Evolutionary conservation across 2,888 invertebrate genomes (phyloP).

Genomic region (Drosophila pseudotakahashii): DNA sequence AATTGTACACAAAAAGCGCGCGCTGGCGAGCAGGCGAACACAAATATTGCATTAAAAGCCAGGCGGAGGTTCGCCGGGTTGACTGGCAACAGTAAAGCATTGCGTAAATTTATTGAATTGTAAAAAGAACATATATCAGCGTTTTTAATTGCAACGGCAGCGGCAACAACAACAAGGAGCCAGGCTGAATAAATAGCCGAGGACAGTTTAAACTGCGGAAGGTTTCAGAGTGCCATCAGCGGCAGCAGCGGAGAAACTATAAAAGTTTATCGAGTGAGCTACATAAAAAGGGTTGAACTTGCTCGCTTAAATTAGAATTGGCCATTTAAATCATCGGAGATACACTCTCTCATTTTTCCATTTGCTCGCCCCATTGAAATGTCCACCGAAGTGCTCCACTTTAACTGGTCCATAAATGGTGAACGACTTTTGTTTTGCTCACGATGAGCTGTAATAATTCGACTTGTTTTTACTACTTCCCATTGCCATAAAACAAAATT

Average conservation of each 20-base stretch:
- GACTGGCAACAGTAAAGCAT: conserved; percentile 60
- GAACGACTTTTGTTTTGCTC: conserved; percentile 36
- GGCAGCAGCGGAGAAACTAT: conserved; percentile 15
- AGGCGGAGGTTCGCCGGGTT: conserved; percentile 14
- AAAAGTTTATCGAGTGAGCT: conserved; percentile 60
- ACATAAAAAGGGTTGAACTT: conserved; percentile 46
- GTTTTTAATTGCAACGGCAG: conserved; percentile 75
- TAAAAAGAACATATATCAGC: conserved; percentile 80
- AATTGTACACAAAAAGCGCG: conserved; percentile 25
- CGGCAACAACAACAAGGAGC: conserved; percentile 34
- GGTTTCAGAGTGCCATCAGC: conserved; percentile 8
- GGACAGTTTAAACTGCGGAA: conserved; percentile 55
- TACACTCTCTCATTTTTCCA: neutral
- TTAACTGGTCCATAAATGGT: conserved; percentile 27
- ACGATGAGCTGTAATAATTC: conserved; percentile 36
- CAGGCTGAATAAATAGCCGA: conserved; percentile 61
- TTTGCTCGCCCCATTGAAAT: conserved; percentile 11
- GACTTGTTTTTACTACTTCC: conserved; percentile 34
- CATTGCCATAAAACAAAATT: conserved; percentile 38
- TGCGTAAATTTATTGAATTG: conserved; percentile 79
- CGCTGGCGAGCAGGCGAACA: conserved; percentile 31
- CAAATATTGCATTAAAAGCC: conserved; percentile 49
- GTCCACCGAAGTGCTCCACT: neutral
- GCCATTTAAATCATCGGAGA: conserved; percentile 40
- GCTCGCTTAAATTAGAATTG: conserved; percentile 28